A percentile compares a stretch with the other conserved stretches of the same genome.
Evolutionary conservation across 2,113 vertebrate species (phyloP).

Genomic region (Delphinapterus leucas): DNA sequence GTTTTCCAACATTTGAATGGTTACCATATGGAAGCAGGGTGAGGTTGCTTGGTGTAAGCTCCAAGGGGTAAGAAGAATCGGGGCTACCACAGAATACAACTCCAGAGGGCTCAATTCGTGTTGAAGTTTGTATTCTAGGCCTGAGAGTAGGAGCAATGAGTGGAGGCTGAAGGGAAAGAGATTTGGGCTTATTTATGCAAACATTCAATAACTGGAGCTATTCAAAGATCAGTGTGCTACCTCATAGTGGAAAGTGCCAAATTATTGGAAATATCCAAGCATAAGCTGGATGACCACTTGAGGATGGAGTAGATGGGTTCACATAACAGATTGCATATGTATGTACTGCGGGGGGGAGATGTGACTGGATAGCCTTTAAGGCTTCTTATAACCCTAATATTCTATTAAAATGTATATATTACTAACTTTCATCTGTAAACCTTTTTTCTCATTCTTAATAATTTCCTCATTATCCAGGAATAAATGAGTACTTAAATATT

Average conservation of each 20-base stretch:
- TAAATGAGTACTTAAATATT: slow-evolving; percentile 48
- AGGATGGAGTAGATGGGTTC: background rate
- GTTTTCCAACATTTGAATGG: slow-evolving; percentile 19
- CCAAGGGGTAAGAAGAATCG: background rate
- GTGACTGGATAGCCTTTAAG: background rate
- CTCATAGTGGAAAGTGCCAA: background rate
- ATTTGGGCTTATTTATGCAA: slow-evolving; percentile 15
- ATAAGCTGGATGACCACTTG: slow-evolving; percentile 28
- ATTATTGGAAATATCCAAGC: slow-evolving; percentile 9
- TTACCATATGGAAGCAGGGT: background rate
- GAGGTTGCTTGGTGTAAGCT: background rate
- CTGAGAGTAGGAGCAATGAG: background rate
- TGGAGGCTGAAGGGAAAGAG: background rate
- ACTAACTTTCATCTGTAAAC: slow-evolving; percentile 17
- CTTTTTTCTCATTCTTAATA: background rate
- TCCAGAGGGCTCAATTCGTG: background rate
- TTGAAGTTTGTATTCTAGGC: background rate
- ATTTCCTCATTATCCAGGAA: slow-evolving; percentile 44
- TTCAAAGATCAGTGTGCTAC: slow-evolving; percentile 10
- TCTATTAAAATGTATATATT: slow-evolving; percentile 36
- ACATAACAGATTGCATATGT: background rate
- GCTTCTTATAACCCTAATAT: slow-evolving; percentile 19
- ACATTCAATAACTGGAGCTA: slow-evolving; percentile 9
- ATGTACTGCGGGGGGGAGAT: background rate
- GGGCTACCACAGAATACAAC: background rate